Evolutionary conservation across 2,888 invertebrate species (phyloP), one percentile per base, ranked within the genome.

Genomic region (Nymphalis urticae): DNA sequence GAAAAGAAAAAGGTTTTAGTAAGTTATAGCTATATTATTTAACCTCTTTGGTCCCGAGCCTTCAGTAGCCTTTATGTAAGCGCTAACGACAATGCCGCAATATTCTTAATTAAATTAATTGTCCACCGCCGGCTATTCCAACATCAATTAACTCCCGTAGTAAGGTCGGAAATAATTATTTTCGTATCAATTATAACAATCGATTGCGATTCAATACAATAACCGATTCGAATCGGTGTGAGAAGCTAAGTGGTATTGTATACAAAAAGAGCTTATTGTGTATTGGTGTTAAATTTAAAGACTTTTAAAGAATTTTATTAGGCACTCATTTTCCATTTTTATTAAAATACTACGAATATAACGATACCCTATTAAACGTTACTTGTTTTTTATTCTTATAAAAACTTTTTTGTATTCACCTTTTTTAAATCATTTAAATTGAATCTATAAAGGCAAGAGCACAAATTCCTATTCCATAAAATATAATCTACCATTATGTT

Each of bases 151-250:
- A 82, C 79, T 84, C 79, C 82, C 82, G 74, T 13, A 16, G 84
- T 88, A 87, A 90, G 90, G 90, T 90, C 87, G 86, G 81, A 86
- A 86, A 88, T 89, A 87, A 89, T 87, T 83, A 83, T 86, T 84
- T 78, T 78, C 53, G 75, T 71, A 86, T 82, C 82, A 82, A 85
- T 84, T 85, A 85, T 84, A 83, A 53, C 53, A 84, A 81, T 76
- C 82, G 83, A 84, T 86, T 83, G 80, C 79, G 77, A 85, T 82
- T 87, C 80, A 81, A 85, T 82, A 85, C 85, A 89, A 90, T 85
- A 76, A 83, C 80, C 86, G 87, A 80, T 80, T 80, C 88, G 81
- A 89, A 88, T 89, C 79, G 82, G 76, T 81, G 80, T 83, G 80
- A 85, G 85, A 86, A 82, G 81, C 68, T 72, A 66, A 64, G 68